Percentiles rank a stretch among this genome's conserved stretches.
These are phyloP conservation scores for Microchrysa polita DNA, from an alignment of 2,888 invertebrate species.

Conservation along the genomic window DNA sequence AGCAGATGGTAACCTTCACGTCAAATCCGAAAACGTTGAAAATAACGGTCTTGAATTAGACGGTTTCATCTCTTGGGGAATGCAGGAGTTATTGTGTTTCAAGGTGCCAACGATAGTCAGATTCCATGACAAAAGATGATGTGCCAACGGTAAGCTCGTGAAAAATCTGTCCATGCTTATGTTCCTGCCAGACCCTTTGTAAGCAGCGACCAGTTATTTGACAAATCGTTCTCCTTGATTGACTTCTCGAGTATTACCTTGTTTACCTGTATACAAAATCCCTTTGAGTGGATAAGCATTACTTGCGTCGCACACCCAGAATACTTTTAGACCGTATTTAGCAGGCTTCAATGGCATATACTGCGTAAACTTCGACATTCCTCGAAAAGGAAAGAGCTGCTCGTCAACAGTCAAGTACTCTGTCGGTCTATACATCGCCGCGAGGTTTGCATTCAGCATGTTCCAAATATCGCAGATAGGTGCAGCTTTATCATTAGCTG, in stretches of 20 bases:
- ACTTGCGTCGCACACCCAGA: conserved; percentile 55
- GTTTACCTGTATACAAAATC: conserved; percentile 52
- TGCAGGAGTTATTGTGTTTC: background rate
- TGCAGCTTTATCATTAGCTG: conserved; percentile 49
- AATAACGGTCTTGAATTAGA: too few relatives aligned
- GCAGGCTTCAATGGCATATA: conserved; percentile 55
- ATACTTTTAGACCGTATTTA: conserved; percentile 56
- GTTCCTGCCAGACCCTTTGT: conserved; percentile 17
- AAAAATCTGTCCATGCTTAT: conserved; percentile 38
- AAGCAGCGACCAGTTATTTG: conserved; percentile 18
- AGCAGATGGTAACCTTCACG: too few relatives aligned
- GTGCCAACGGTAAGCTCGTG: conserved; percentile 33
- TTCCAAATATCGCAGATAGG: conserved; percentile 52
- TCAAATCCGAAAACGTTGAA: too few relatives aligned
- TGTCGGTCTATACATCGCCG: conserved; percentile 53
- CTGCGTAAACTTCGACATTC: conserved; percentile 54
- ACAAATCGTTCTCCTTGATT: conserved; percentile 42
- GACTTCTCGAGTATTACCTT: conserved; percentile 27
- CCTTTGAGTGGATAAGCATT: conserved; percentile 54
- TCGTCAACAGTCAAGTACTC: conserved; percentile 38
- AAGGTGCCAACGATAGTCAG: conserved; percentile 3
- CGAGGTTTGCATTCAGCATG: conserved; percentile 56
- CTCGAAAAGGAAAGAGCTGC: conserved; percentile 45
- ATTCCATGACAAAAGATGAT: background rate
- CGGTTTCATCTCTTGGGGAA: too few relatives aligned